phyloP scores from a whole-genome alignment of 2,113 vertebrate genomes.

The Dascyllus trimaculatus region DNA sequence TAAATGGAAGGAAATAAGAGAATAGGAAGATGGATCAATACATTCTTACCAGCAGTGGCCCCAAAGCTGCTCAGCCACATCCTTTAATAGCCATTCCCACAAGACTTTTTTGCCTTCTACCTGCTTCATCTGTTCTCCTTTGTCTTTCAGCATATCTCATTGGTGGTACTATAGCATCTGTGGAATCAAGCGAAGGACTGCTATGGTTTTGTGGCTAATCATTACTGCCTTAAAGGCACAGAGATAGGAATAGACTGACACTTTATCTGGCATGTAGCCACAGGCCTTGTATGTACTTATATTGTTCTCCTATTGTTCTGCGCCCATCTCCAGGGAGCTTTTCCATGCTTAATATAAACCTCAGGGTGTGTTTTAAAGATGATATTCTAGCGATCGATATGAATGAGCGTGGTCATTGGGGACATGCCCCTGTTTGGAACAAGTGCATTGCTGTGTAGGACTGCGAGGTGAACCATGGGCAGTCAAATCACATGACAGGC shows the following conservation, averaged over 20 bases:
- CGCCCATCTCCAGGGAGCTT: constrained; percentile 42
- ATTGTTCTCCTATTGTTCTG: constrained; percentile 56
- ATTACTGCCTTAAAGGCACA: constrained; percentile 53
- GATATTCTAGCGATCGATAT: constrained; percentile 75
- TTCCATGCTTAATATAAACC: constrained; percentile 40
- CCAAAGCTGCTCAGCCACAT: constrained; percentile 49
- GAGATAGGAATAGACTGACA: constrained; percentile 48
- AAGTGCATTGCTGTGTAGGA: constrained; percentile 43
- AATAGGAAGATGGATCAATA: constrained; percentile 66
- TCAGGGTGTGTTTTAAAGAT: constrained; percentile 68
- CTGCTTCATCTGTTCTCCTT: constrained; percentile 59
- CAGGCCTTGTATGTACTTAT: constrained; percentile 43
- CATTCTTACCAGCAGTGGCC: constrained; percentile 51
- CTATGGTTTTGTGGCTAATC: constrained; percentile 51
- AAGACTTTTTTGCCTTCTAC: constrained; percentile 62
- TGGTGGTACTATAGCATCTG: constrained; percentile 46
- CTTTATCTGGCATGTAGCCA: constrained; percentile 54
- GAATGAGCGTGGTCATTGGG: constrained; percentile 53
- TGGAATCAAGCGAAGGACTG: constrained; percentile 41
- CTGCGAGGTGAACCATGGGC: constrained; percentile 52
- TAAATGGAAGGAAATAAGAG: constrained; percentile 62
- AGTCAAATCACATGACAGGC: constrained; percentile 60
- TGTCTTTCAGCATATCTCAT: constrained; percentile 54
- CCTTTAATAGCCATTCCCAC: constrained; percentile 64
- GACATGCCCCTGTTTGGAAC: constrained; percentile 60